Conservation (phyloP, 1,140 invertebrate species). For the Spodoptera frugiperda region DNA sequence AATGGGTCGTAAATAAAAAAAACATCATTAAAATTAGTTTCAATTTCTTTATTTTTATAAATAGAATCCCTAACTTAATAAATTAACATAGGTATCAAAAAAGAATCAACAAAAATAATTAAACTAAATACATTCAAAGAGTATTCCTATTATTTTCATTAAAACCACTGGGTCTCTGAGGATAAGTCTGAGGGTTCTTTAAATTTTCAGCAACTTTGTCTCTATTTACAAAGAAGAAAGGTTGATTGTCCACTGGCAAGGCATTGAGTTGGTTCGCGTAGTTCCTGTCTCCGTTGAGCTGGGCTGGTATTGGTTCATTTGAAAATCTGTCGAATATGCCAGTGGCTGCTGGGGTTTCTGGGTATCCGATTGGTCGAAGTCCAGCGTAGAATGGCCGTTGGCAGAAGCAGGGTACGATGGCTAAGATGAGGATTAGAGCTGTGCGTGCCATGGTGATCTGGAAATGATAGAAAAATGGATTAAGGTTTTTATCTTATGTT, state of each 20-base stretch:
- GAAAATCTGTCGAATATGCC: conserved; percentile 12
- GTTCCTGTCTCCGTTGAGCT: conserved; percentile 70
- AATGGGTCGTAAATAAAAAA: no score
- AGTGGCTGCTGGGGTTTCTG: not conserved
- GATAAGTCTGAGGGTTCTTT: conserved; percentile 55
- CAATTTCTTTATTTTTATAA: not conserved
- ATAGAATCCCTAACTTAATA: not conserved
- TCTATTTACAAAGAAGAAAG: conserved; percentile 79
- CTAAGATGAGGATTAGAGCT: conserved; percentile 1
- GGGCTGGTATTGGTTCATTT: conserved; percentile 39
- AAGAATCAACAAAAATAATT: not conserved
- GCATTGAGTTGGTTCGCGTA: conserved; percentile 66
- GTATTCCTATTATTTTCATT: conserved; percentile 35
- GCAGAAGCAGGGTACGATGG: conserved; percentile 41
- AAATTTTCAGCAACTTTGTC: conserved; percentile 44
- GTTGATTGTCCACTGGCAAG: conserved; percentile 74
- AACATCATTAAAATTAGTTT: no score
- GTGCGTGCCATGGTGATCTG: conserved; percentile 40
- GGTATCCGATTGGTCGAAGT: conserved; percentile 51
- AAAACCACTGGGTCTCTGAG: conserved; percentile 51
- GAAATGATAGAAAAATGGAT: conserved; percentile 11
- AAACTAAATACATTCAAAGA: conserved; percentile 4
- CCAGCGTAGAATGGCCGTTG: conserved; percentile 53
- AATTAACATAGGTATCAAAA: not conserved
- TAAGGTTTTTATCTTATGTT: no score